phyloP scores from a whole-genome alignment of 2,113 vertebrate genomes.

The Gallinago paraguaiae region DNA sequence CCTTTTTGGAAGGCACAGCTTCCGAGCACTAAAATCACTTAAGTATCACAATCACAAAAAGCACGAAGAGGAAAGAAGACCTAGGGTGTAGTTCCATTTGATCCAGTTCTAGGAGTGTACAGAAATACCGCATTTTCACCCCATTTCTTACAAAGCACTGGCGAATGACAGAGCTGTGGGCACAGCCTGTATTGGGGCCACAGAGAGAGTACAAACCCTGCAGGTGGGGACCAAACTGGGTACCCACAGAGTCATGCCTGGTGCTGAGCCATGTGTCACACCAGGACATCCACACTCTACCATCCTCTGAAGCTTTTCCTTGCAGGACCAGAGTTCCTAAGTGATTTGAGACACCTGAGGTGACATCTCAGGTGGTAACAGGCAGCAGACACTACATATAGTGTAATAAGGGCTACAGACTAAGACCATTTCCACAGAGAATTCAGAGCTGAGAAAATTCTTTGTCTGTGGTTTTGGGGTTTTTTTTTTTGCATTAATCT shows the following conservation, averaged over 20 bases:
- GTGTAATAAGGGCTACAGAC: accelerated
- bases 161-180: accelerated
- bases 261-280: background rate
- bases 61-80: background rate
- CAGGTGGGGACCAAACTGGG: background rate
- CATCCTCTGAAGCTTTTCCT: background rate
- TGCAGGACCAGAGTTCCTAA: background rate
- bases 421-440: background rate
- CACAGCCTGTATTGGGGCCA: background rate
- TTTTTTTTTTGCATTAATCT: background rate
- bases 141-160: background rate
- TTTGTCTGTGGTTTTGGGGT: background rate
- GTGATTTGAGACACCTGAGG: background rate
- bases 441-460: background rate
- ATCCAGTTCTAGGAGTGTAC: background rate
- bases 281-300: background rate
- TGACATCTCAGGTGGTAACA: background rate
- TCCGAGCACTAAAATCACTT: background rate
- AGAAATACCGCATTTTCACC: accelerated
- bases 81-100: background rate
- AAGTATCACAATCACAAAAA: background rate
- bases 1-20: background rate
- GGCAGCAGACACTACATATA: background rate
- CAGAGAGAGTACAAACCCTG: background rate
- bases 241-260: background rate